These are phyloP conservation scores for Embidobia sp. DNA, from an alignment of 2,888 invertebrate species.

Conservation along the genomic window DNA sequence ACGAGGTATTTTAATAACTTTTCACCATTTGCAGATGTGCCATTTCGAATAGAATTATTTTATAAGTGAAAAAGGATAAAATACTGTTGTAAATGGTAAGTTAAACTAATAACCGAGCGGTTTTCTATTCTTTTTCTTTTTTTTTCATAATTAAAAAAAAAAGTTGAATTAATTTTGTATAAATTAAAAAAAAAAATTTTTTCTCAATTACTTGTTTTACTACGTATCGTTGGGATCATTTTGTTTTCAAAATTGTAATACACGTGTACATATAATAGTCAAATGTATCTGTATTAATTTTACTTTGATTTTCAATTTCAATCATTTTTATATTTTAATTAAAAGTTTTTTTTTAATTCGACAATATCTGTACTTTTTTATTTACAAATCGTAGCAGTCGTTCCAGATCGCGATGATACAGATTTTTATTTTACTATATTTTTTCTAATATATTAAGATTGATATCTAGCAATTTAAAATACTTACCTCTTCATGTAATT, in stretches of 20 bases:
- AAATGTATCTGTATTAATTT: background rate
- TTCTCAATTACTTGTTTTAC: background rate
- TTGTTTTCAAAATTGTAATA: conserved; percentile 35
- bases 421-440: conserved; percentile 40
- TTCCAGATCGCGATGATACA: background rate
- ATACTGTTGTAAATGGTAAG: conserved; percentile 46
- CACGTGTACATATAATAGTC: conserved; percentile 16
- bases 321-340: conserved; percentile 3
- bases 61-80: conserved; percentile 29
- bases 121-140: no score
- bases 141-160: no score
- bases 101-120: conserved; percentile 48
- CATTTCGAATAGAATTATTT: conserved; percentile 30
- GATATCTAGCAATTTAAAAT: conserved; percentile 18
- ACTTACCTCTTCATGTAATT: conserved; percentile 40
- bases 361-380: no score
- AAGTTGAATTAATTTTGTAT: conserved; percentile 7
- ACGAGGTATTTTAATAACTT: conserved; percentile 14
- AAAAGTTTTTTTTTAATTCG: no score
- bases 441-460: conserved; percentile 26
- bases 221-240: conserved; percentile 20
- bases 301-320: conserved; percentile 6
- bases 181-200: conserved; percentile 10
- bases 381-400: background rate
- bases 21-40: conserved; percentile 48